Evolutionary conservation across 2,888 invertebrate genomes (phyloP), one percentile per base, ranked within the genome.

Genomic region (Conistra vaccinii): DNA sequence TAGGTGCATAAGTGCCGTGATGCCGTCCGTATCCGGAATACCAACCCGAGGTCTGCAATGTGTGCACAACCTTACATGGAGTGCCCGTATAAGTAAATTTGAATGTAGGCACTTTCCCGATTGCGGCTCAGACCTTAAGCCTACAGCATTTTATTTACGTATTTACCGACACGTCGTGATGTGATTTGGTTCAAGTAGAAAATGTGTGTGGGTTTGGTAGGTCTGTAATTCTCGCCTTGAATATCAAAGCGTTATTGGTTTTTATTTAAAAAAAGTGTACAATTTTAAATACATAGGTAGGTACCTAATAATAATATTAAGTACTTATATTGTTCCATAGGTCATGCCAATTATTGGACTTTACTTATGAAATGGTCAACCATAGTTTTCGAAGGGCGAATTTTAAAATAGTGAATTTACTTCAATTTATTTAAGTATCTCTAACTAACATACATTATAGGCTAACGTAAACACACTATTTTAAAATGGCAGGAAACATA

Each of bases 91-190:
- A 69, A 84, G 75, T 75, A 75, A 57, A 75, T 67, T 72, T 62
- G 68, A 69, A 51, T 67, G 69, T 62, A 66, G 75, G 62, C 80
- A 82, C 82, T 84, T 67, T 67, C 39, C 75, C 75, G 75, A 82
- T 82, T 72, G 82, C 65, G 71, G 75, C 71, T 79, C 60, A 73
- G 76, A 58, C 68, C 53, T 68, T 45, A 72, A 83, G 71, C 81
- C 61, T 26, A 67, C 58, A 32, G 60, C 55, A 51, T 76, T 84
- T 76, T 84, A 84, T 76, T 76, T 58, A 68, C 69, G 51, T 69
- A 65, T 68, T 72, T 77, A 66, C 53, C 51, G 66, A 35, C 53
- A 39, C 45, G 32, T 42, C 60, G 48, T 82, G 58, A 67, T 78
- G 72, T 69, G 73, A 78, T 73, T 72, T 53, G 45, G 14, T 83